Conservation (phyloP, 2,113 vertebrate species). For the Thunnus maccoyii region DNA sequence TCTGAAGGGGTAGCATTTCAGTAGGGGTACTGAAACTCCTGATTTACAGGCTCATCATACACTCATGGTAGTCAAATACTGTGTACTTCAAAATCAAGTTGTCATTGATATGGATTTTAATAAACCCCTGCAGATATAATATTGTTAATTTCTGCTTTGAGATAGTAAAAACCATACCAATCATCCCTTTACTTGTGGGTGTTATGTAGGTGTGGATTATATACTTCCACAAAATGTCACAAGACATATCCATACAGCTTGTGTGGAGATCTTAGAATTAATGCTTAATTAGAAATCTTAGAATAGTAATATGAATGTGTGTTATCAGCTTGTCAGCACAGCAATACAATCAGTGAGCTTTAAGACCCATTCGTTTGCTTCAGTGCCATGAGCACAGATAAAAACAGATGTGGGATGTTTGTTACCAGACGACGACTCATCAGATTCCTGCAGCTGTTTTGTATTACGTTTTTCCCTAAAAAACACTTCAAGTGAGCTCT, state of each 20-base stretch:
- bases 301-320: background rate
- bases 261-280: conserved; percentile 1
- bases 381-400: conserved; percentile 64
- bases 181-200: background rate
- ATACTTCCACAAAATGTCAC: background rate
- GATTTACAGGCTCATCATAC: background rate
- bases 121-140: background rate
- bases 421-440: conserved; percentile 74
- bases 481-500: conserved; percentile 50
- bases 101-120: background rate
- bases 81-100: background rate
- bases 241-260: background rate
- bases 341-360: conserved; percentile 34
- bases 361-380: conserved; percentile 28
- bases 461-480: conserved; percentile 59
- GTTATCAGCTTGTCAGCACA: conserved; percentile 25
- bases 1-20: no score
- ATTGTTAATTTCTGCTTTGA: conserved; percentile 15
- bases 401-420: conserved; percentile 78
- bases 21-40: no score
- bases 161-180: conserved; percentile 10
- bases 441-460: conserved; percentile 81
- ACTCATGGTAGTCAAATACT: conserved; percentile 6
- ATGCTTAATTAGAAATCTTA: background rate
- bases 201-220: conserved; percentile 24